phyloP scores from a whole-genome alignment of 2,797 vertebrate species.

The Trachops cirrhosus region DNA sequence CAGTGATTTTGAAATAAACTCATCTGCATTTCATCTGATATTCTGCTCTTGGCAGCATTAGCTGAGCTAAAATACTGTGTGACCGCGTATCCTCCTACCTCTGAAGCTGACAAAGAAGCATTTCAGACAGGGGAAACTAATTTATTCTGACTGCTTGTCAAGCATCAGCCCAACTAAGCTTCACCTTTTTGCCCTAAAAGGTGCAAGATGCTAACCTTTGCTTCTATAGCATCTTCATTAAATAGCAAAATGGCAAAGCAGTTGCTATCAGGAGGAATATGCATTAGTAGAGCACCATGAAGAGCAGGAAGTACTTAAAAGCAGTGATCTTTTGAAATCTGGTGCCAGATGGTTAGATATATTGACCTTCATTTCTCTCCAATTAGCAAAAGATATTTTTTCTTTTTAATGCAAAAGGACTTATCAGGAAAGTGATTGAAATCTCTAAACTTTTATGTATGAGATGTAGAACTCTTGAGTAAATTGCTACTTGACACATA shows the following conservation, averaged over 20 bases:
- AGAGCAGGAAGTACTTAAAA: background rate
- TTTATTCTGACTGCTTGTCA: slow-evolving; percentile 80
- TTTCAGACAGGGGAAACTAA: slow-evolving; percentile 58
- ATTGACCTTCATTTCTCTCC: slow-evolving; percentile 61
- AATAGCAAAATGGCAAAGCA: slow-evolving; percentile 42
- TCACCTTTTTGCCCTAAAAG: slow-evolving; percentile 56
- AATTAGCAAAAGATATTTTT: slow-evolving; percentile 39
- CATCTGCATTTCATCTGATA: background rate
- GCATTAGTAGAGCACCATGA: slow-evolving; percentile 4
- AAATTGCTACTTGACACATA: background rate
- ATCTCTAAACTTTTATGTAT: background rate
- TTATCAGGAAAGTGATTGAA: slow-evolving; percentile 4
- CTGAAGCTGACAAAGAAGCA: slow-evolving; percentile 56
- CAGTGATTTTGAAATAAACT: slow-evolving; percentile 30
- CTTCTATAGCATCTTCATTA: slow-evolving; percentile 53
- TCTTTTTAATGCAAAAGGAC: slow-evolving; percentile 6
- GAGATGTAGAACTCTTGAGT: background rate
- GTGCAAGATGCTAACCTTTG: slow-evolving; percentile 65
- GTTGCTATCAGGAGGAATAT: background rate
- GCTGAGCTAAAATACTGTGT: slow-evolving; percentile 33
- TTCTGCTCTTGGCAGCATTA: slow-evolving; percentile 57
- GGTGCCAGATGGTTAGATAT: slow-evolving; percentile 49
- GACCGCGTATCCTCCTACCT: background rate
- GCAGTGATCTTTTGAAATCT: background rate
- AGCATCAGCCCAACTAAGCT: slow-evolving; percentile 58